phyloP scores from a whole-genome alignment of 2,888 invertebrate genomes.

The Yponomeuta cagnagella region DNA sequence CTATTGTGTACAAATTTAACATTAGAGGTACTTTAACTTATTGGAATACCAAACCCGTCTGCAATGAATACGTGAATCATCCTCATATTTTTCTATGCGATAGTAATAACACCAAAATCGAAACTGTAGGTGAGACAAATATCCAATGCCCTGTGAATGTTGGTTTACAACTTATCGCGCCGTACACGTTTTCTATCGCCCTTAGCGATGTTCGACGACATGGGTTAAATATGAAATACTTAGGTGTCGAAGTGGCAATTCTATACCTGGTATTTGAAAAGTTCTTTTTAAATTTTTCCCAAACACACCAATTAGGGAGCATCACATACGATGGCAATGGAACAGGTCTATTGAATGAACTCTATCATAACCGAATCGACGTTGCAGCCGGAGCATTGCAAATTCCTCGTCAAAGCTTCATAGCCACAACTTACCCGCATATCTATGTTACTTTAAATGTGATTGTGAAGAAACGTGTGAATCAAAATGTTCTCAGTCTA shows the following conservation, averaged over 20 bases:
- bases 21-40: neutral
- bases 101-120: neutral
- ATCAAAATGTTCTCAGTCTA: conserved; percentile 9
- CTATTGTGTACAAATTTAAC: neutral
- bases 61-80: neutral
- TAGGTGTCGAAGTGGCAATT: neutral
- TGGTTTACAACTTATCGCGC: neutral
- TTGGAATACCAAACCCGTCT: neutral
- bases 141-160: neutral
- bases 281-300: neutral
- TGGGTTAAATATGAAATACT: neutral
- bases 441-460: conserved; percentile 3
- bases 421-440: conserved; percentile 6
- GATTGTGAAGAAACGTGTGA: conserved; percentile 12
- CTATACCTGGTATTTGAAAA: neutral
- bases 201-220: neutral
- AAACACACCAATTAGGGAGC: neutral
- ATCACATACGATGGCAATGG: neutral
- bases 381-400: neutral
- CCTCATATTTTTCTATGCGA: neutral
- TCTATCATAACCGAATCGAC: neutral
- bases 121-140: neutral
- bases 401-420: neutral
- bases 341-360: neutral
- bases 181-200: neutral